Evolutionary conservation across 1,140 invertebrate species (phyloP), one percentile per base, ranked within the genome.

Genomic region (Cydia fagiglandana): DNA sequence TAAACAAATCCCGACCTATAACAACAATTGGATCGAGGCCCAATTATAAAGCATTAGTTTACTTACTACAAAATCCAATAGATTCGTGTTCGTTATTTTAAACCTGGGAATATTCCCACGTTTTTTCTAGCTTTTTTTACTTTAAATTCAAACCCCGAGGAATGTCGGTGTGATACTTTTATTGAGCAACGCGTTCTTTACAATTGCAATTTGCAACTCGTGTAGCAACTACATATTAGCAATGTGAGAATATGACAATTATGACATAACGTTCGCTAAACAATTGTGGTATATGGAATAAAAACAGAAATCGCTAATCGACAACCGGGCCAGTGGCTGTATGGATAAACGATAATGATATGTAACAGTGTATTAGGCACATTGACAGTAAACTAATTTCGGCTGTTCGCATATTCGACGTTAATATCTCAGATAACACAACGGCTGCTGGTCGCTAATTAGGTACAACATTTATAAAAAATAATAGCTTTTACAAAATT

Each of bases 1-100:
- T 70, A 70, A 70, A 70, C 30, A 70, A 70, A 70, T 70, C 66
- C 66, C 66, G 66, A 70, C 66, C 66, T 70, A 38, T 38, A 38
- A 17, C n/a, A 70, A 70, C 34, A 70, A 41, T 41, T 38, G 28
- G n/a, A 24, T 17, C 34, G 66, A 17, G n/a, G 24, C 30, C 24
- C 13, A 64, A 30, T 28, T 64, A 30, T 20, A 17, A 38, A 70
- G 34, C 66, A 15, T 9, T 41, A 38, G n/a, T 10, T 41, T 70
- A 41, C 34, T 24, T 70, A 41, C 34, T 4, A 41, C 34, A 45
- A 12, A 45, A 45, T 45, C 34, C 15, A 45, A 38, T 38, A 41
- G 66, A 24, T 41, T 45, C 66, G 13, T 70, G 34, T 66, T 15
- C 13, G 34, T 38, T 41, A 38, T 66, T 70, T n/a, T 61, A 24